These are phyloP conservation scores for Heterotis niloticus DNA, from an alignment of 2,113 vertebrate species.

Conservation along the genomic window DNA sequence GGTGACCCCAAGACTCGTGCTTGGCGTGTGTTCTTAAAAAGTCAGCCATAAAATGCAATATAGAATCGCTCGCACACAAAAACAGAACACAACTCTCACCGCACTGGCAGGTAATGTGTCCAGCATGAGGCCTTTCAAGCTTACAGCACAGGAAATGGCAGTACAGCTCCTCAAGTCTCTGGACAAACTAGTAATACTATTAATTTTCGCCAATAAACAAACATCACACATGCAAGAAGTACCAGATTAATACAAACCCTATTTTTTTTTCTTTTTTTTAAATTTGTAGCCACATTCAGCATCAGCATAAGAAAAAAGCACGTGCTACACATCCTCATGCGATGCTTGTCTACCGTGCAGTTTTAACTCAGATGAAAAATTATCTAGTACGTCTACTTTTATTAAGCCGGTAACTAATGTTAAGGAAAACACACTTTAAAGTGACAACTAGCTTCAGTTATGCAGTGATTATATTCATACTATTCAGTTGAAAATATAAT, in stretches of 20 bases:
- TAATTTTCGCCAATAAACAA: background rate
- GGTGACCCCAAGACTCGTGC: slow-evolving; percentile 11
- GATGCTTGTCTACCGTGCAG: too few relatives aligned
- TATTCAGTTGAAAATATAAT: too few relatives aligned
- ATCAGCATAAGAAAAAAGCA: too few relatives aligned
- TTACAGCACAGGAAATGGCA: background rate
- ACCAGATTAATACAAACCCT: background rate
- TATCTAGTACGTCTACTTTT: background rate
- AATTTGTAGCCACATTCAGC: background rate
- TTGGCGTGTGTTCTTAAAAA: slow-evolving; percentile 23
- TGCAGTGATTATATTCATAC: too few relatives aligned
- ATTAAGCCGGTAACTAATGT: background rate
- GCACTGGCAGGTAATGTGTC: background rate
- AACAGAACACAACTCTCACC: slow-evolving; percentile 7
- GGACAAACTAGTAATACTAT: background rate
- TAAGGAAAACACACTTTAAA: background rate
- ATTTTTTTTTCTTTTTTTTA: background rate
- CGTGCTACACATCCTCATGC: too few relatives aligned
- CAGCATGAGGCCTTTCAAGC: background rate
- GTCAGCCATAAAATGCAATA: slow-evolving; percentile 26
- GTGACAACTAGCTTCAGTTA: too few relatives aligned
- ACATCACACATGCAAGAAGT: background rate
- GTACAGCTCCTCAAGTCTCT: background rate
- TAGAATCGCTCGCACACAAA: slow-evolving; percentile 9
- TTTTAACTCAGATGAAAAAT: background rate